These are phyloP conservation scores for Podilymbus podiceps DNA, from an alignment of 2,113 vertebrate species.

Conservation along the genomic window DNA sequence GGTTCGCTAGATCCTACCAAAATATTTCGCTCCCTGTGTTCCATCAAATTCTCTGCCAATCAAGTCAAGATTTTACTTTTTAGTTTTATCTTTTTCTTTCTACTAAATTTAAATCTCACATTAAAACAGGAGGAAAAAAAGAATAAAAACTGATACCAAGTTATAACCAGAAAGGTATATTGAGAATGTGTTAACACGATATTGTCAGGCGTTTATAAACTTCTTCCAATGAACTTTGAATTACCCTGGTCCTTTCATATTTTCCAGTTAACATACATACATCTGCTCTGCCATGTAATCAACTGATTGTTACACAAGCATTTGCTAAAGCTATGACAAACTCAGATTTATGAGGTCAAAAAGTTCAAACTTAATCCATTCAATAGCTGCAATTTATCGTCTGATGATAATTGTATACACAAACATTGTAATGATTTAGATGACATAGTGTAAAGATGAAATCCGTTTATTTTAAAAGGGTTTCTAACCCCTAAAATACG, in stretches of 20 bases:
- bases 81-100: not conserved
- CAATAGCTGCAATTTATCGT: constrained; percentile 97
- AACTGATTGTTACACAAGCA: constrained; percentile 99
- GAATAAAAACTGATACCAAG: not conserved
- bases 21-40: not conserved
- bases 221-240: constrained; percentile 76
- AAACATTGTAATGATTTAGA: constrained; percentile 99
- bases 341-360: constrained; percentile 93
- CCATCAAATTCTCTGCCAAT: not conserved
- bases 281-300: constrained; percentile 91
- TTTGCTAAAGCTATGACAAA: constrained; percentile 94
- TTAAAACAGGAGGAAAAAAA: not conserved
- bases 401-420: constrained; percentile 99
- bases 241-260: constrained; percentile 79
- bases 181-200: constrained; percentile 58
- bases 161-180: not conserved
- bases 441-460: constrained; percentile 99
- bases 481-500: constrained; percentile 96
- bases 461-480: constrained; percentile 99
- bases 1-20: not conserved
- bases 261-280: constrained; percentile 80
- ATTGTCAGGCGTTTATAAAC: constrained; percentile 72
- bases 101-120: not conserved
- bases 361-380: constrained; percentile 94
- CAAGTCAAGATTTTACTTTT: not conserved